A percentile compares a stretch with the other conserved stretches of the same genome.
Conservation (phyloP, 2,888 invertebrate genomes). For the Clivina fossor region DNA sequence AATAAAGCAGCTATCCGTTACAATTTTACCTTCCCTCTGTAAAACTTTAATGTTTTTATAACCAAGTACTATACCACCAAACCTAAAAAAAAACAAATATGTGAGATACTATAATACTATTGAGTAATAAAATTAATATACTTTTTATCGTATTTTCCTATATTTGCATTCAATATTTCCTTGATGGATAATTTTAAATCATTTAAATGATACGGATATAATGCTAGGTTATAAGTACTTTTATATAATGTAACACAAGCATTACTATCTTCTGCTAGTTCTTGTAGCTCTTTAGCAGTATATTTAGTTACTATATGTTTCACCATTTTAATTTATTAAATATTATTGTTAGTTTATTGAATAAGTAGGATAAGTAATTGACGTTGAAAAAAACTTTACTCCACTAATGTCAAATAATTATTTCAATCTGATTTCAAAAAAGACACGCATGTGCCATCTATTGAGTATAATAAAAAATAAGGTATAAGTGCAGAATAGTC, state of each 20-base stretch:
- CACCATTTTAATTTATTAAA: slow-evolving; percentile 34
- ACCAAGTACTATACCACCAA: slow-evolving; percentile 67
- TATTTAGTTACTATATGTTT: slow-evolving; percentile 49
- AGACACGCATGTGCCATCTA: too few relatives aligned
- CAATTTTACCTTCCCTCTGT: slow-evolving; percentile 60
- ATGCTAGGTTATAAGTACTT: slow-evolving; percentile 59
- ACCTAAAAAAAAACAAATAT: slow-evolving; percentile 54
- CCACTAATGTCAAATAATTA: too few relatives aligned
- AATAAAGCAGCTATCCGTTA: slow-evolving; percentile 64
- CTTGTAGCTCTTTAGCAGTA: slow-evolving; percentile 58
- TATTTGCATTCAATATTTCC: slow-evolving; percentile 60
- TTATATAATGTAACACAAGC: slow-evolving; percentile 60
- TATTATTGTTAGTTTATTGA: too few relatives aligned
- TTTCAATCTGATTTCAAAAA: too few relatives aligned
- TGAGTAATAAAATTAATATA: slow-evolving; percentile 50
- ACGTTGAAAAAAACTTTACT: too few relatives aligned
- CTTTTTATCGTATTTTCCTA: slow-evolving; percentile 65
- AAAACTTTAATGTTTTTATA: slow-evolving; percentile 66
- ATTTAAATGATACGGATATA: slow-evolving; percentile 66
- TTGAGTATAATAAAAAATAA: too few relatives aligned
- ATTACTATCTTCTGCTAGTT: slow-evolving; percentile 58
- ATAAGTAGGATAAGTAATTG: too few relatives aligned
- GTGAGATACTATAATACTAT: slow-evolving; percentile 7
- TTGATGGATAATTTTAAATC: slow-evolving; percentile 61
- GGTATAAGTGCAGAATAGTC: too few relatives aligned